Conservation (phyloP, 2,888 invertebrate species). For the Plagiodera versicolora region DNA sequence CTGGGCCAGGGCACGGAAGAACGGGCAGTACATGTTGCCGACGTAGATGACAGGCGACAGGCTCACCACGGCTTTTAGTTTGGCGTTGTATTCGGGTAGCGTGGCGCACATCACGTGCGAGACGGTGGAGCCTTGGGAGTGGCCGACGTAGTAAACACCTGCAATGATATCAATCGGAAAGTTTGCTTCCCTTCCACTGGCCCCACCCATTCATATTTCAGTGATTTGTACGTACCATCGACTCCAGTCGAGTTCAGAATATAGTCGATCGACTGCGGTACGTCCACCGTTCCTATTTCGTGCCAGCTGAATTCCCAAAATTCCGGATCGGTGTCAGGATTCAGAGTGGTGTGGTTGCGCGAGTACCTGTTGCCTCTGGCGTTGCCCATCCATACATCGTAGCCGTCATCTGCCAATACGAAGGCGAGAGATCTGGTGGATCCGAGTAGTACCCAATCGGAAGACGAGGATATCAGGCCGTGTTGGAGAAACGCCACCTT, state of each 20-base stretch:
- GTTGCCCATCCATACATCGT: slow-evolving; percentile 45
- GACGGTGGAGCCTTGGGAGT: slow-evolving; percentile 1
- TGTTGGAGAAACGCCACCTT: slow-evolving; percentile 57
- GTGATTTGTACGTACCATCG: slow-evolving; percentile 66
- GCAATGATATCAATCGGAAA: not conserved
- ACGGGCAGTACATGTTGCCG: not conserved
- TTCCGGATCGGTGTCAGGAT: slow-evolving; percentile 33
- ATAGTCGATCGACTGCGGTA: slow-evolving; percentile 81
- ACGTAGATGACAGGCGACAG: not conserved
- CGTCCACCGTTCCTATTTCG: slow-evolving; percentile 76
- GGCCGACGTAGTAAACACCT: not conserved
- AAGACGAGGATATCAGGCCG: slow-evolving; percentile 59
- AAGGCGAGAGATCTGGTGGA: slow-evolving; percentile 51
- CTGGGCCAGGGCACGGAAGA: not conserved
- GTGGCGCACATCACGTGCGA: not conserved
- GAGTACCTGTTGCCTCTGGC: slow-evolving; percentile 38
- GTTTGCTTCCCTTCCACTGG: too few species aligned
- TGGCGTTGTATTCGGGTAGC: not conserved
- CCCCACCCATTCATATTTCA: too few species aligned
- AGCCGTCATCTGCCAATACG: slow-evolving; percentile 43
- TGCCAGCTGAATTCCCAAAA: slow-evolving; percentile 69
- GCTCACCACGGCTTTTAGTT: not conserved
- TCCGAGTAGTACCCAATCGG: slow-evolving; percentile 61
- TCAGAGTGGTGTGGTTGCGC: slow-evolving; percentile 32
- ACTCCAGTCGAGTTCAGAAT: slow-evolving; percentile 61